A percentile compares a stretch with the other conserved stretches of the same genome.
Evolutionary conservation across 2,113 vertebrate species (phyloP).

Genomic region (Amazona vittata): DNA sequence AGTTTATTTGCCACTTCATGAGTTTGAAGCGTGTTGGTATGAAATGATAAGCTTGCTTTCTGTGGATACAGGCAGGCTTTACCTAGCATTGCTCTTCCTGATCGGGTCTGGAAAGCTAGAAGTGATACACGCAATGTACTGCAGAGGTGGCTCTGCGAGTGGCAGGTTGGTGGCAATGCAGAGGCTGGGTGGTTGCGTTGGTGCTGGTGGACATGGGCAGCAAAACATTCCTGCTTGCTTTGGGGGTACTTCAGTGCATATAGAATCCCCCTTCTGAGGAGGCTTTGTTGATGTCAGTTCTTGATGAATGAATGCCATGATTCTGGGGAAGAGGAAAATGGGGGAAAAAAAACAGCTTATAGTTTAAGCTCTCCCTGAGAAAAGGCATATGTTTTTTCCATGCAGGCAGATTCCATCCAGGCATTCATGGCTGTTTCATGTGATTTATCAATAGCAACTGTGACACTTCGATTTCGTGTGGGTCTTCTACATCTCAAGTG

Average conservation of each 20-base stretch:
- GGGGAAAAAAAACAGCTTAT: neutral
- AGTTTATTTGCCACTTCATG: neutral
- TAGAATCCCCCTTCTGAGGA: neutral
- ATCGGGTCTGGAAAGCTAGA: neutral
- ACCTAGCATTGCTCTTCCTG: neutral
- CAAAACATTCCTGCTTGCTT: fast-evolving
- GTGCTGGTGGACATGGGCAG: fast-evolving
- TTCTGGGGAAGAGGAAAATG: neutral
- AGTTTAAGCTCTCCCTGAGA: neutral
- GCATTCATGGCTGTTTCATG: neutral
- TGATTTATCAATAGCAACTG: neutral
- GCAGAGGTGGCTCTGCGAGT: neutral
- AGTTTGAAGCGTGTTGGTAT: neutral
- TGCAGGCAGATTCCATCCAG: neutral
- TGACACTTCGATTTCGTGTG: neutral
- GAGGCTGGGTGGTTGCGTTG: fast-evolving
- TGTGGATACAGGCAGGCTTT: neutral
- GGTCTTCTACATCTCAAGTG: neutral
- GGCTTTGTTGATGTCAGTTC: neutral
- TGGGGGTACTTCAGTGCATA: neutral
- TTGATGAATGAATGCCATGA: neutral
- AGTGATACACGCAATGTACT: neutral
- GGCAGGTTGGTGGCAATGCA: neutral
- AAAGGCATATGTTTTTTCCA: fast-evolving
- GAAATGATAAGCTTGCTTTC: neutral